phyloP scores from a whole-genome alignment of 2,888 invertebrate genomes.

The Pammene aurita region DNA sequence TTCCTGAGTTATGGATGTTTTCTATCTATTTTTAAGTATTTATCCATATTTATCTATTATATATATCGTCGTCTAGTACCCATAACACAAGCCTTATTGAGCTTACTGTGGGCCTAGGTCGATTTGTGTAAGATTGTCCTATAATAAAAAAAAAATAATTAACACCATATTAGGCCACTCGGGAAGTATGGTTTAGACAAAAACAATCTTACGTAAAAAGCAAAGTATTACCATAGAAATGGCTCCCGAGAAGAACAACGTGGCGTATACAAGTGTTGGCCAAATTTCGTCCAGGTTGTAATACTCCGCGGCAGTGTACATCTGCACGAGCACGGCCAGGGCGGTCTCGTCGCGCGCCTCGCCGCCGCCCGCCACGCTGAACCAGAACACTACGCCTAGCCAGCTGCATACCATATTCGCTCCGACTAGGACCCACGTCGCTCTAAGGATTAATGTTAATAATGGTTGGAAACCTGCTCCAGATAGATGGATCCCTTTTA shows the following conservation, averaged over 20 bases:
- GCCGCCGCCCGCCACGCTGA: constrained; percentile 51
- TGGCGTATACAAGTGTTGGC: constrained; percentile 60
- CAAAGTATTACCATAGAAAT: constrained; percentile 62
- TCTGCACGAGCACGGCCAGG: constrained; percentile 60
- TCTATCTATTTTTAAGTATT: too few species aligned
- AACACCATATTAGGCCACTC: too few species aligned
- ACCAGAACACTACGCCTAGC: constrained; percentile 67
- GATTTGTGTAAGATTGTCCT: too few species aligned
- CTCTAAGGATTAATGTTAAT: constrained; percentile 52
- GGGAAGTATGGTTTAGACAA: too few species aligned
- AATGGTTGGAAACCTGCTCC: background rate
- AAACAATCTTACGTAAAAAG: background rate
- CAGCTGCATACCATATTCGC: constrained; percentile 61
- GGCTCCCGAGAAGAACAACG: constrained; percentile 63
- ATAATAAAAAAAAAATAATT: too few species aligned
- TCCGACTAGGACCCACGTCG: constrained; percentile 57
- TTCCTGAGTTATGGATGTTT: too few species aligned
- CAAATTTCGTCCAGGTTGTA: constrained; percentile 52
- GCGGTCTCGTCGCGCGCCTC: constrained; percentile 53
- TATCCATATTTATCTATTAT: too few species aligned
- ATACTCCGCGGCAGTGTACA: constrained; percentile 56
- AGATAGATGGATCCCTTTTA: too few species aligned
- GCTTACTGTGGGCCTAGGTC: too few species aligned
- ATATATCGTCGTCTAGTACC: too few species aligned
- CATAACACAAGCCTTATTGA: too few species aligned